Evolutionary conservation across 1,140 invertebrate species (phyloP).

Genomic region (Anastrepha ludens): DNA sequence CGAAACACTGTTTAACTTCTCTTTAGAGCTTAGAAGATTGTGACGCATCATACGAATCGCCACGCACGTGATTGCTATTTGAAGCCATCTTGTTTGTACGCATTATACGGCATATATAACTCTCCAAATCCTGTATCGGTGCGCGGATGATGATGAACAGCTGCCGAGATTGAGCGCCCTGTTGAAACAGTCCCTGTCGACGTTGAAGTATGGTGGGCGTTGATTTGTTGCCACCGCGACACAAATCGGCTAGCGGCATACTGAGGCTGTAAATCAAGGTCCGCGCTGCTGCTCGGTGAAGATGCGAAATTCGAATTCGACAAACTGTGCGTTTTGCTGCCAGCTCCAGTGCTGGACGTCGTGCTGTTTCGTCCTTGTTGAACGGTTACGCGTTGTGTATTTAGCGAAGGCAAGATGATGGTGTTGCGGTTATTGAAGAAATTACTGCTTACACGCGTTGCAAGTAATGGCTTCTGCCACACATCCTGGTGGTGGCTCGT

Average conservation of each 20-base stretch:
- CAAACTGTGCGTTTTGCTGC: constrained; percentile 55
- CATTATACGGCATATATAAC: constrained; percentile 46
- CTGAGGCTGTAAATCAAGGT: neutral
- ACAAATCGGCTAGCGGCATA: neutral
- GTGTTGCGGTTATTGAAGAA: constrained; percentile 69
- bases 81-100: constrained; percentile 32
- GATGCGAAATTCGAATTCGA: constrained; percentile 43
- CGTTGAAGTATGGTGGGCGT: constrained; percentile 60
- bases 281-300: constrained; percentile 1
- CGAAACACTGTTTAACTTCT: neutral
- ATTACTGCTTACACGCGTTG: constrained; percentile 55
- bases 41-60: constrained; percentile 16
- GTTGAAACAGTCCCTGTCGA: constrained; percentile 67
- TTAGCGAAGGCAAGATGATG: constrained; percentile 67
- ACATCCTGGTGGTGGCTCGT: constrained; percentile 61
- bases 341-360: constrained; percentile 19
- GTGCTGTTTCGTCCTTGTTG: constrained; percentile 46
- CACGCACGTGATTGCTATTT: constrained; percentile 46
- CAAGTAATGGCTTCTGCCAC: constrained; percentile 68
- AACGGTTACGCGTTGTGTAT: constrained; percentile 14
- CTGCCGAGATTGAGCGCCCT: constrained; percentile 69
- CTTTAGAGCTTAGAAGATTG: neutral
- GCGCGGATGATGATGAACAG: constrained; percentile 67
- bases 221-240: constrained; percentile 58
- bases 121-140: constrained; percentile 11